Conservation (phyloP, 2,888 invertebrate species). For the Luffia ferchaultella region DNA sequence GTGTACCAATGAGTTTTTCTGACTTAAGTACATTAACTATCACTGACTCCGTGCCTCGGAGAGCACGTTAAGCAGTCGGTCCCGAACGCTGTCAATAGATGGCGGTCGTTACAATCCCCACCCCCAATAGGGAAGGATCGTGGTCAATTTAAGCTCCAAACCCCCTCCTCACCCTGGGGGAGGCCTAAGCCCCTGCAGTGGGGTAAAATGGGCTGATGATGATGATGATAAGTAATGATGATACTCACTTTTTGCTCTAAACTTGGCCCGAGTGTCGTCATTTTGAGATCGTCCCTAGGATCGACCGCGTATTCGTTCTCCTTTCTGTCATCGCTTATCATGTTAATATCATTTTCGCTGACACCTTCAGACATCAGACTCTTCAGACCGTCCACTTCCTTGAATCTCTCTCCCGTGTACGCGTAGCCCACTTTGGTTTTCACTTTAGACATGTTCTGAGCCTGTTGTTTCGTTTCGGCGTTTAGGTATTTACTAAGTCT, state of each 20-base stretch:
- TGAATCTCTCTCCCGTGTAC: constrained; percentile 44
- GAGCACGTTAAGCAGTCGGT: too few relatives aligned
- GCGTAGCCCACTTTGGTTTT: constrained; percentile 33
- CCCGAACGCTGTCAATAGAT: too few relatives aligned
- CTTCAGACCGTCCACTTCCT: constrained; percentile 45
- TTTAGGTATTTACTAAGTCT: constrained; percentile 44
- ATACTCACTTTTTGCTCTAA: constrained; percentile 72
- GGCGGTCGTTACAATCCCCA: too few relatives aligned
- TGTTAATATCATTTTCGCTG: constrained; percentile 46
- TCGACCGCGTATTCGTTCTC: constrained; percentile 22
- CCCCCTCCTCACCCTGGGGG: too few relatives aligned
- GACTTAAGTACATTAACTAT: too few relatives aligned
- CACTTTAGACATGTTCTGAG: constrained; percentile 8
- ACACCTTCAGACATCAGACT: constrained; percentile 55
- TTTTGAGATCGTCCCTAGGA: constrained; percentile 24
- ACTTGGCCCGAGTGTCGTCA: constrained; percentile 69
- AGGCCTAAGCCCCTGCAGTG: too few relatives aligned
- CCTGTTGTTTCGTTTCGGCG: constrained; percentile 26
- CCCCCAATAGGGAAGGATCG: too few relatives aligned
- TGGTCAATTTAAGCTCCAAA: too few relatives aligned
- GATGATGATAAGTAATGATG: too few relatives aligned
- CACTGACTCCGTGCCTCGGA: too few relatives aligned
- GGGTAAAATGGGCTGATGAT: too few relatives aligned
- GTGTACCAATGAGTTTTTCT: too few relatives aligned
- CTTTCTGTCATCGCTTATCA: constrained; percentile 34